Percentiles rank a stretch among this genome's conserved stretches.
These are phyloP conservation scores for Acleris laterana DNA, from an alignment of 2,888 invertebrate species.

Conservation along the genomic window DNA sequence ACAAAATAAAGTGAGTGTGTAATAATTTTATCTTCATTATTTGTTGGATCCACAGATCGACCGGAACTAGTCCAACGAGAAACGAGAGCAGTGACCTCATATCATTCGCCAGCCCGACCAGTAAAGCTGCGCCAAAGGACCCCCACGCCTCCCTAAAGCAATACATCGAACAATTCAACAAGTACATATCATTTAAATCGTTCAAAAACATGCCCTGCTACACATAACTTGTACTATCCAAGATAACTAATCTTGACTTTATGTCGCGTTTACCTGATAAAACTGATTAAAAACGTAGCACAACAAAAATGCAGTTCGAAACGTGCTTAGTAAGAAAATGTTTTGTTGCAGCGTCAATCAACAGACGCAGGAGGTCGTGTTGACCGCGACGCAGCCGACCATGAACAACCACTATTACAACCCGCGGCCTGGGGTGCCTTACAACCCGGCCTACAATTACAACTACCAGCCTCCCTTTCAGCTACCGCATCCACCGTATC, in stretches of 20 bases:
- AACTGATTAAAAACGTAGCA: conserved; percentile 18
- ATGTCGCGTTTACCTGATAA: conserved; percentile 30
- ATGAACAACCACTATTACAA: conserved; percentile 76
- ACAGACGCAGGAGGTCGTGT: conserved; percentile 68
- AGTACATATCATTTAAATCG: conserved; percentile 44
- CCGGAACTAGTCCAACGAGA: conserved; percentile 72
- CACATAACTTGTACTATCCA: conserved; percentile 6
- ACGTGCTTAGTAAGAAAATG: not conserved
- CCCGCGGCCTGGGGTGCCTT: conserved; percentile 64
- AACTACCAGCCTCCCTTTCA: conserved; percentile 56
- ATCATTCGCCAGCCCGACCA: conserved; percentile 88
- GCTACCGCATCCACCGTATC: conserved; percentile 59
- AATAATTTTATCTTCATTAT: not conserved
- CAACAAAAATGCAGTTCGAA: not conserved
- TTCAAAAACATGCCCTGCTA: not conserved
- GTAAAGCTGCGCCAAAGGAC: conserved; percentile 74
- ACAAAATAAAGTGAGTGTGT: not conserved
- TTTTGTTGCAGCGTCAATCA: conserved; percentile 67
- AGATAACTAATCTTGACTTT: conserved; percentile 33
- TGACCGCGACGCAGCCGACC: conserved; percentile 53
- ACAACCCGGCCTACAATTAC: conserved; percentile 60
- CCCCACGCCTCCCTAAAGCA: conserved; percentile 84
- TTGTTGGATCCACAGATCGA: conserved; percentile 57
- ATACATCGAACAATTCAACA: conserved; percentile 84
- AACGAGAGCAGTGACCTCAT: conserved; percentile 86